Conservation (phyloP, 2,888 invertebrate species). For the Diplazon laetatorius region DNA sequence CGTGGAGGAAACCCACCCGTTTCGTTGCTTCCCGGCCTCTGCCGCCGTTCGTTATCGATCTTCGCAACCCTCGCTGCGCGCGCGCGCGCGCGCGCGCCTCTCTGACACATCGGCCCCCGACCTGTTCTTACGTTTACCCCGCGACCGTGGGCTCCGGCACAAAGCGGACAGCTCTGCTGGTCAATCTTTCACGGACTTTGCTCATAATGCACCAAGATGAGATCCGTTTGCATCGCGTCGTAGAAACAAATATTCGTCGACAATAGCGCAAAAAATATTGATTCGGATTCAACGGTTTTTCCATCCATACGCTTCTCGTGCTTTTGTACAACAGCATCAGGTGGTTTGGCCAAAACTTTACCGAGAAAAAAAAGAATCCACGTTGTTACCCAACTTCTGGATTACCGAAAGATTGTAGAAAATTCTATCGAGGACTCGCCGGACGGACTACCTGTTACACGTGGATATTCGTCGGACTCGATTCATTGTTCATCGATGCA, state of each 20-base stretch:
- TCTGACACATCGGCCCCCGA: constrained; percentile 62
- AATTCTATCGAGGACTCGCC: too few species aligned
- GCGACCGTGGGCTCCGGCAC: constrained; percentile 60
- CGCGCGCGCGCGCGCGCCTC: constrained; percentile 59
- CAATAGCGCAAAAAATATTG: too few species aligned
- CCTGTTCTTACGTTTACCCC: constrained; percentile 63
- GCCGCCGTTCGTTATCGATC: constrained; percentile 70
- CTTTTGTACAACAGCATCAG: not conserved
- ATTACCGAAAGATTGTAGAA: too few species aligned
- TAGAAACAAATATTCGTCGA: constrained; percentile 42
- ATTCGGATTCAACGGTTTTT: too few species aligned
- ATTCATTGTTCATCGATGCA: too few species aligned
- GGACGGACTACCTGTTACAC: too few species aligned
- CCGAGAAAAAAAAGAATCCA: not conserved
- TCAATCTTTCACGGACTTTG: constrained; percentile 71
- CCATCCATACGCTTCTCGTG: not conserved
- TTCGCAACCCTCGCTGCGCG: too few species aligned
- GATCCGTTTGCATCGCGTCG: constrained; percentile 62
- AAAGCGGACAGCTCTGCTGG: constrained; percentile 57
- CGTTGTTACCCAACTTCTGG: not conserved
- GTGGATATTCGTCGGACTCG: not conserved
- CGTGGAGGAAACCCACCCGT: constrained; percentile 51
- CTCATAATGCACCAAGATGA: constrained; percentile 57
- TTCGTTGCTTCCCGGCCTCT: constrained; percentile 37
- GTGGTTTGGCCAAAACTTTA: constrained; percentile 1